Evolutionary conservation across 1,140 invertebrate species (phyloP).

Genomic region (Lordiphosa mommai): DNA sequence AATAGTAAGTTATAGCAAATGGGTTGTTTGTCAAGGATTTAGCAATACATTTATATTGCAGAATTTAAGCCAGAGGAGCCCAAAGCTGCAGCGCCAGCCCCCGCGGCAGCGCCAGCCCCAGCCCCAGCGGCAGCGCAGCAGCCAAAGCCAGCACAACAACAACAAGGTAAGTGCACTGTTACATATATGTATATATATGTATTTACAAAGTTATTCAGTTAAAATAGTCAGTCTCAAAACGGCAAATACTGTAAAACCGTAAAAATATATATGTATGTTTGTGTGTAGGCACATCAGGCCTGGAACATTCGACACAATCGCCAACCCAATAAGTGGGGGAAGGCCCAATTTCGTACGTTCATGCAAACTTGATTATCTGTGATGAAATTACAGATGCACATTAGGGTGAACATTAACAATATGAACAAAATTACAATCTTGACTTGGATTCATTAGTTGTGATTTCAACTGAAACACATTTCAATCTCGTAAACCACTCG

Average conservation of each 20-base stretch:
- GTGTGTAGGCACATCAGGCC: background rate
- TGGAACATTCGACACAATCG: constrained; percentile 1
- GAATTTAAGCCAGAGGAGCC: constrained; percentile 13
- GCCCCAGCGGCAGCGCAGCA: constrained; percentile 5
- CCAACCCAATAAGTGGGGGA: background rate
- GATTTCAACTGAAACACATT: too few species aligned
- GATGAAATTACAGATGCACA: too few species aligned
- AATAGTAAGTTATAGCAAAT: constrained; percentile 14
- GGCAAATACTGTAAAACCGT: constrained; percentile 1
- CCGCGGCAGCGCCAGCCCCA: constrained; percentile 1
- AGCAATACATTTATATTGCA: background rate
- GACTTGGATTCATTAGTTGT: too few species aligned
- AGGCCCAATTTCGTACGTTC: too few species aligned
- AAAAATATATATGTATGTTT: background rate
- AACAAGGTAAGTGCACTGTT: constrained; percentile 8
- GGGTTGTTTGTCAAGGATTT: background rate
- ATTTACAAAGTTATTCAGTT: too few species aligned
- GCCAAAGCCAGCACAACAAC: constrained; percentile 8
- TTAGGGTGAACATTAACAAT: too few species aligned
- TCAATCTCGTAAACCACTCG: too few species aligned
- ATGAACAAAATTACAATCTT: too few species aligned
- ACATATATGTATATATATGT: background rate
- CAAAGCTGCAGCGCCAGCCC: background rate
- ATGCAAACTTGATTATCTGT: too few species aligned
- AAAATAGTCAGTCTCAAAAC: too few species aligned